Evolutionary conservation across 1,140 invertebrate genomes (phyloP).

Genomic region (Ceratosolen solmsi): DNA sequence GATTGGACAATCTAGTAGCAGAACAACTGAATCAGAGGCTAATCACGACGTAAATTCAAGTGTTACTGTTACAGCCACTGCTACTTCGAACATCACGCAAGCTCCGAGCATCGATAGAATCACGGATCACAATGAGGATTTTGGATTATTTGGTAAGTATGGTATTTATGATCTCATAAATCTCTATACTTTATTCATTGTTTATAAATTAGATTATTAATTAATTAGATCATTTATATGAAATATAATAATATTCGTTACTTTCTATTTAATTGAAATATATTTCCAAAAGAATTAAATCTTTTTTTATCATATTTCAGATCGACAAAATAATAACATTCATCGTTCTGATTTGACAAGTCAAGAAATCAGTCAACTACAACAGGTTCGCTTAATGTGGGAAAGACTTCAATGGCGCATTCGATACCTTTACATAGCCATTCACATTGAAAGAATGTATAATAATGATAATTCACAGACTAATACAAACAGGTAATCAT

Average conservation of each 20-base stretch:
- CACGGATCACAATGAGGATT: not conserved
- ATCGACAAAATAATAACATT: constrained; percentile 70
- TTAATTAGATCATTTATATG: no score
- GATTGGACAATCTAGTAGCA: constrained; percentile 24
- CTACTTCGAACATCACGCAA: not conserved
- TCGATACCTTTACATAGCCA: constrained; percentile 72
- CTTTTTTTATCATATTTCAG: constrained; percentile 29
- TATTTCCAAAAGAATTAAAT: no score
- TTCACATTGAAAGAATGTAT: constrained; percentile 64
- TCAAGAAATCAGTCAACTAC: constrained; percentile 73
- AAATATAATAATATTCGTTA: no score
- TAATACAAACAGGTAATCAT: constrained; percentile 44
- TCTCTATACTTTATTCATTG: not conserved
- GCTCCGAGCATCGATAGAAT: not conserved
- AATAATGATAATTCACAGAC: constrained; percentile 47
- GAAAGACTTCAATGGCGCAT: constrained; percentile 78
- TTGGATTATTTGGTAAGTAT: constrained; percentile 14
- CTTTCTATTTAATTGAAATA: no score
- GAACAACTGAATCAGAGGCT: constrained; percentile 21
- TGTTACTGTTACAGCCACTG: constrained; percentile 31
- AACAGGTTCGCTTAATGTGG: constrained; percentile 78
- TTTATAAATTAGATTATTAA: not conserved
- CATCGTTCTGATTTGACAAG: constrained; percentile 69
- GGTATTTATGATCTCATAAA: not conserved
- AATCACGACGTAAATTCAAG: constrained; percentile 28